Percentiles rank a stretch among this genome's conserved stretches.
phyloP scores from a whole-genome alignment of 2,888 invertebrate species.

The Scrobipalpa atriplicella region DNA sequence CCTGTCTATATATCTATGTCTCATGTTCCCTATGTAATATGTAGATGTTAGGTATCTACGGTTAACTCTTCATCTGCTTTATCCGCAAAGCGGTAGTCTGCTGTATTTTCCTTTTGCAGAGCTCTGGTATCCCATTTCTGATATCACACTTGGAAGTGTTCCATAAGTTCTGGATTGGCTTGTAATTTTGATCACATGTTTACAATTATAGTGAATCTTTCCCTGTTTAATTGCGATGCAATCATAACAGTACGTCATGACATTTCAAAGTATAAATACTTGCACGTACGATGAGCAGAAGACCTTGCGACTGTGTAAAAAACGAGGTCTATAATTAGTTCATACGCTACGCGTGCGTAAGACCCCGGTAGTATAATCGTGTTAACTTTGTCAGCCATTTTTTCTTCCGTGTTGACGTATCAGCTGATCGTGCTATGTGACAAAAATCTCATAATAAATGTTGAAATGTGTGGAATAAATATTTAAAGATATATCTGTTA shows the following conservation, averaged over 20 bases:
- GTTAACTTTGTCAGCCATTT: neutral
- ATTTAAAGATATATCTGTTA: neutral
- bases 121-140: neutral
- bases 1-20: neutral
- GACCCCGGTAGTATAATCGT: slow-evolving; percentile 9
- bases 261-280: neutral
- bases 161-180: neutral
- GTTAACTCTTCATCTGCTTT: neutral
- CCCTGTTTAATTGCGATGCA: neutral
- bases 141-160: neutral
- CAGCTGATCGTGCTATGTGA: neutral
- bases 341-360: slow-evolving; percentile 7
- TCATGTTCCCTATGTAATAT: neutral
- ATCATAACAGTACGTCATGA: neutral
- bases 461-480: too few species aligned
- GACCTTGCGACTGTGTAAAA: slow-evolving; percentile 14
- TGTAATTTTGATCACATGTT: neutral
- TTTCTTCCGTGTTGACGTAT: neutral
- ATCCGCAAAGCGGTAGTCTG: neutral
- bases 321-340: neutral
- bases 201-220: neutral
- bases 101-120: neutral
- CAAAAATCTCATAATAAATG: neutral
- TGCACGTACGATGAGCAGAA: slow-evolving; percentile 9
- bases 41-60: too few species aligned